Evolutionary conservation across 2,888 invertebrate genomes (phyloP).

Genomic region (Acanthococcus lagerstroemiae): DNA sequence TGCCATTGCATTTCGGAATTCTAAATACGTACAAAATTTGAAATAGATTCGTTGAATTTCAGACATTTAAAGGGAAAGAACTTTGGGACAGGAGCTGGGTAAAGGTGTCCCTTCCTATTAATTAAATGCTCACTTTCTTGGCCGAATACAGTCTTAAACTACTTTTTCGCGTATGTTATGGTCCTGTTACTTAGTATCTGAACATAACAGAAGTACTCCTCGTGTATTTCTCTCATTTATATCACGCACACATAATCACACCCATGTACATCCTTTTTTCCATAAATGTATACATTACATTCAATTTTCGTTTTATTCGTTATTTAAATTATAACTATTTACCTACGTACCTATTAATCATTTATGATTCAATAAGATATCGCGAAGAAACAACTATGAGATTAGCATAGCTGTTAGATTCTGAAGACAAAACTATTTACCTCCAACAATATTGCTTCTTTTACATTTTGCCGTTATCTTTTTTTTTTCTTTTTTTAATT

Average conservation of each 20-base stretch:
- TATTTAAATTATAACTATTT: slow-evolving; percentile 1
- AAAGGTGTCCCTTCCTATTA: no score
- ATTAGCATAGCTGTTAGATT: no score
- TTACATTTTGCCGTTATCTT: slow-evolving; percentile 4
- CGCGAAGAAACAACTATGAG: not conserved
- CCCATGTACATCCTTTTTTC: slow-evolving; percentile 7
- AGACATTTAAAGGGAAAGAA: no score
- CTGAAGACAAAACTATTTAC: slow-evolving; percentile 10
- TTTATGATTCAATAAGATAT: no score
- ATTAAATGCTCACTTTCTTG: no score
- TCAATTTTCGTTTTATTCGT: not conserved
- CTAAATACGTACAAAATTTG: no score
- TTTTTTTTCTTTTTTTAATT: slow-evolving; percentile 6
- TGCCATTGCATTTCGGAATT: no score
- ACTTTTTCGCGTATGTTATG: slow-evolving; percentile 10
- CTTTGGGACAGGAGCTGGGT: no score
- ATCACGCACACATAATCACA: slow-evolving; percentile 37
- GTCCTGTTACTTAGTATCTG: slow-evolving; percentile 23
- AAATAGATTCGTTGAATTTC: no score
- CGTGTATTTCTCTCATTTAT: slow-evolving; percentile 30
- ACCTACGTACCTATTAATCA: not conserved
- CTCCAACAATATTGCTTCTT: slow-evolving; percentile 23
- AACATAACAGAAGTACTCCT: slow-evolving; percentile 6
- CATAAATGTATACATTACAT: no score
- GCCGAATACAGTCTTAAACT: no score